These are phyloP conservation scores for Mormyrus hasselquistii DNA, from an alignment of 2,797 vertebrate genomes.

Conservation along the genomic window DNA sequence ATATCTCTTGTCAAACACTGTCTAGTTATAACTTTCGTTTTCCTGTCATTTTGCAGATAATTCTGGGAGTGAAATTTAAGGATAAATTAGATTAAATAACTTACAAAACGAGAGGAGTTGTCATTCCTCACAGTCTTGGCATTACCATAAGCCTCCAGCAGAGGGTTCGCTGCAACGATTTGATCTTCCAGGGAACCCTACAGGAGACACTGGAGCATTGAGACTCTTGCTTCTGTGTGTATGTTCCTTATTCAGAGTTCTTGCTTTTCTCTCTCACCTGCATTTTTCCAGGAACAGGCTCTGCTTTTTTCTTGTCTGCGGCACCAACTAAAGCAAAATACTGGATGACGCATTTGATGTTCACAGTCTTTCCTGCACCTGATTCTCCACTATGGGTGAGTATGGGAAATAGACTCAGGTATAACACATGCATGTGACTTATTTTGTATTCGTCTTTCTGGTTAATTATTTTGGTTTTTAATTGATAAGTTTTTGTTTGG, in stretches of 20 bases:
- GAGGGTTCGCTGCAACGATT: conserved; percentile 35
- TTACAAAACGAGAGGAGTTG: no score
- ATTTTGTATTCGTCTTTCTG: background rate
- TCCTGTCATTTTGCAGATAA: conserved; percentile 53
- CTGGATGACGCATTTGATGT: conserved; percentile 84
- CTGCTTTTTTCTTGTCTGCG: conserved; percentile 54
- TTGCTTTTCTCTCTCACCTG: conserved; percentile 47
- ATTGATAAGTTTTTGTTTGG: conserved; percentile 46
- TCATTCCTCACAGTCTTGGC: no score
- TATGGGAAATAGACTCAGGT: background rate
- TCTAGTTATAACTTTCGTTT: no score
- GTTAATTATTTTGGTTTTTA: background rate
- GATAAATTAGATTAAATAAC: no score
- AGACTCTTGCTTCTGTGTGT: background rate
- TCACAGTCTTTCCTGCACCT: conserved; percentile 85
- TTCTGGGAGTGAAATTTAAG: no score
- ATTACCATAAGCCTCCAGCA: no score
- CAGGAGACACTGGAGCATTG: conserved; percentile 10
- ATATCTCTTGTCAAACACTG: no score
- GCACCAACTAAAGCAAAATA: conserved; percentile 82
- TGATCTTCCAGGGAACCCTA: conserved; percentile 51
- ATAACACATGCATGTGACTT: background rate
- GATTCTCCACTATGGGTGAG: conserved; percentile 69
- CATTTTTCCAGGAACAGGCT: conserved; percentile 57
- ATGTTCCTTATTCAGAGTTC: background rate